Evolutionary conservation across 2,797 vertebrate genomes (phyloP), one percentile per base, ranked within the genome.

Genomic region (Anolis apletophallus): DNA sequence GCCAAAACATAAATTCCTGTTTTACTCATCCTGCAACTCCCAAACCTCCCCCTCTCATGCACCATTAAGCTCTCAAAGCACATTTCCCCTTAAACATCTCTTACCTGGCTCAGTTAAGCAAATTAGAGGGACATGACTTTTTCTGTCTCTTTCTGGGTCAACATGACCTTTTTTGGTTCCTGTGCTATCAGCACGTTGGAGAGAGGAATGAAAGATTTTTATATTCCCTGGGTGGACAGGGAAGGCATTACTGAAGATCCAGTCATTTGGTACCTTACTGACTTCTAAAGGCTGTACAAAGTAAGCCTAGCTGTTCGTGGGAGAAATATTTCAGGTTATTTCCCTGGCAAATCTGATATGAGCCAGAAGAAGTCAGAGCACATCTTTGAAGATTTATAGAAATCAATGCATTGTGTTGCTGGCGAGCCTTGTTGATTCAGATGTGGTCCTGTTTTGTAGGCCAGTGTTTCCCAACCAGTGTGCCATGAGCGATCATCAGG

Each of bases 271-370:
- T 40, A 3, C 13, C 11, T 55, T 71, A 26, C 34, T 16, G 23
- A 71, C 5, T n/a, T 23, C 34, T 55, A 11, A 46, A 23, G 19
- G 9, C 1, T 69, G 21, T 23, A 40, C 40, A 17, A 34, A 54
- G 5, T 3, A 29, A 57, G 5, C 2, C 4, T 29, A 50, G 5
- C 74, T 76, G 16, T 40, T 77, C 34, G 52, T 83, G 69, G 40
- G 59, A 26, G 46, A 84, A 77, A 76, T 76, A 75, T 36, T 29
- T 83, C 29, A 3, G 12, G 7, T 76, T 82, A 74, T 83, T 74
- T 61, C 61, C 4, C 34, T 19, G 21, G 72, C 34, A n/a, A 74
- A 83, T 29, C 52, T 52, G 26, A 34, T 21, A 46, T 57, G 34
- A 32, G 23, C 36, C 32, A 36, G 14, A 46, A 83, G 55, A 76